Base-by-base conservation (phyloP, 2,797 vertebrate species). In the Onychomys leucogaster region DNA sequence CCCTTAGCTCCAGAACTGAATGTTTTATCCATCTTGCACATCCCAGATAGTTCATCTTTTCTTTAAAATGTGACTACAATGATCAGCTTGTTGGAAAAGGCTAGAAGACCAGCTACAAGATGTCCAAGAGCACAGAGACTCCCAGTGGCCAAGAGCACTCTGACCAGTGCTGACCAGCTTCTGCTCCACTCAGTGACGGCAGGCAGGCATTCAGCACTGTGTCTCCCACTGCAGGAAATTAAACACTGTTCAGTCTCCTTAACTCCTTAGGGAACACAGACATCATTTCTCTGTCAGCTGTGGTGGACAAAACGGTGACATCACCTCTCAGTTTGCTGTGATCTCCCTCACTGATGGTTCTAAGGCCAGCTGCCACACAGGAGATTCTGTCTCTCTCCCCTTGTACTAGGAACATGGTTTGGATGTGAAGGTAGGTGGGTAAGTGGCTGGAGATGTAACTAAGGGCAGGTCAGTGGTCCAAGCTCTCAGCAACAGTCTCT, bases 231-330 rank as follows among this genome's bases (percentile, higher is more conserved):
- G 41, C 1, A 34, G 67, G 25, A 71, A 95, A 9, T 41, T n/a
- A 65, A 37, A 81, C 65, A 86, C n/a, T 94, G 46, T 2, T 93
- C 12, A 23, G 13, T 80, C 43, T 88, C 63, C 59, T 69, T 46
- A 55, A 34, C 34, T 67, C 34, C 23, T 32, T 14, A 16, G 29
- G 17, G 27, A 23, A 43, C 82, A 16, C 9, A 25, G 32, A 6
- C 12, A 1, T 71, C 10, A 23, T 59, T 27, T 34, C 73, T 46
- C 6, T 81, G 65, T 52, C 71, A 27, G 2, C 12, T 37, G 23
- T 7, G 84, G 52, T 29, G 69, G 27, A 10, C 46, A 84, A 96
- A 97, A 88, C 78, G 96, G 71, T 63, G 4, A 97, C 94, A 96
- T 82, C 29, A 59, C 69, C 97, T 81, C 63, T n/a, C 46, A 89